Evolutionary conservation across 2,797 vertebrate species (phyloP).

Genomic region (Cetoscarus ocellatus): DNA sequence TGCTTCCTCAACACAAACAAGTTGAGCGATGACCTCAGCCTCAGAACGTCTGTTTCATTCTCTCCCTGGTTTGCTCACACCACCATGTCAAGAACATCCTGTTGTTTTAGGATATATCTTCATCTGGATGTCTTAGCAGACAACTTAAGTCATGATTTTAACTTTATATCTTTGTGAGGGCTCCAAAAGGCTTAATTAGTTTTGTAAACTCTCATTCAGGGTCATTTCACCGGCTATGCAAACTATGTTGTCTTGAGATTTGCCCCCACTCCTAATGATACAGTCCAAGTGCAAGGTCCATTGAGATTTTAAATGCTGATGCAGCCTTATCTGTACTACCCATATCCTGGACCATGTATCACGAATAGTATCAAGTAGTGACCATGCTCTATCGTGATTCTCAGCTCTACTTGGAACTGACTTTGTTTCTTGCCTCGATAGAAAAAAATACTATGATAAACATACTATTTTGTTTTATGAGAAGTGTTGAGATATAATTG

Average conservation of each 20-base stretch:
- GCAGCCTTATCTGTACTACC: not conserved
- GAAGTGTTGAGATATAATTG: too few species aligned
- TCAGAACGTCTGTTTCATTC: constrained; percentile 37
- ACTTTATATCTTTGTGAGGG: not conserved
- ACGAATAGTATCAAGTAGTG: too few species aligned
- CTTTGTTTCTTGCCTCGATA: too few species aligned
- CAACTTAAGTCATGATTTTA: not conserved
- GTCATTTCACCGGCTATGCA: not conserved
- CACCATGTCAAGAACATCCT: constrained; percentile 1
- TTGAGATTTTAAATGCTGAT: constrained; percentile 25
- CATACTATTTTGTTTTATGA: too few species aligned
- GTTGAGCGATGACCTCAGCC: constrained; percentile 67
- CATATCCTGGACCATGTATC: too few species aligned
- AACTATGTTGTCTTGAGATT: constrained; percentile 7
- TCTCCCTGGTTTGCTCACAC: constrained; percentile 43
- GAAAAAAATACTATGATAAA: too few species aligned
- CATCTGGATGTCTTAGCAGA: not conserved
- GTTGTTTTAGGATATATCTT: constrained; percentile 26
- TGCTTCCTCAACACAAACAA: constrained; percentile 70
- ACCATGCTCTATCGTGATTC: too few species aligned
- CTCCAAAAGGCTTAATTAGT: not conserved
- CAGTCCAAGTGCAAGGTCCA: not conserved
- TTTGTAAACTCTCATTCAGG: not conserved
- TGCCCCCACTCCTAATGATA: not conserved
- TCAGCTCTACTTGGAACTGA: too few species aligned